Evolutionary conservation across 2,113 vertebrate species (phyloP), one percentile per base, ranked within the genome.

Genomic region (Hippocampus barbouri): DNA sequence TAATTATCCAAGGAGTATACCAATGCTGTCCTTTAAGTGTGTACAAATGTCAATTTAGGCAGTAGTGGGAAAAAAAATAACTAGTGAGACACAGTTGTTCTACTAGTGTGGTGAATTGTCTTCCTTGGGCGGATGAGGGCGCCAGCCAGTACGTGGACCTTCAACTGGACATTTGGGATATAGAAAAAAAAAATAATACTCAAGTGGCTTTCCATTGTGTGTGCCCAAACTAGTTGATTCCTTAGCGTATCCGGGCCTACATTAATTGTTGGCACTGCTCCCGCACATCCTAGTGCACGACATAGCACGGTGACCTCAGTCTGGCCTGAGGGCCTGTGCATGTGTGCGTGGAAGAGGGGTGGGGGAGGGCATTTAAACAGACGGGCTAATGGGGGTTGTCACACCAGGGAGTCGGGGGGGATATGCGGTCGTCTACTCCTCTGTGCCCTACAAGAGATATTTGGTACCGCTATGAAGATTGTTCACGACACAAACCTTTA

Each of bases 361-460:
- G 59, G 74, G 78, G 83, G 75, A 49, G 68, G 84, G 81, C 79
- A 79, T 88, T 79, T 84, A 87, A 84, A 85, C 88, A 89, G 89
- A 88, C 83, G 82, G 86, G 83, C 64, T 90, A 90, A 91, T 89
- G 89, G 90, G 89, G 91, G 88, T 86, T 90, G 88, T 89, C 89
- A 90, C 90, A 83, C 86, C 80, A 90, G 90, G 88, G 83, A 88
- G 77, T 85, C 86, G 34, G 51, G 53, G 53, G 40, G 81, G 72
- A 84, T 65, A 86, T 83, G 76, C 75, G 75, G 65, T 80, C 68
- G 82, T 88, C 79, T 90, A 80, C 81, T 86, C 77, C 70, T 82
- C 75, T 66, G 76, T 75, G 74, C 70, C 77, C 79, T 83, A 73
- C 61, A 79, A 77, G 82, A 62, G 11, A 68, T 81, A 78, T 77